Evolutionary conservation across 2,888 invertebrate genomes (phyloP), one percentile per base, ranked within the genome.

Genomic region (Nomada fucata): DNA sequence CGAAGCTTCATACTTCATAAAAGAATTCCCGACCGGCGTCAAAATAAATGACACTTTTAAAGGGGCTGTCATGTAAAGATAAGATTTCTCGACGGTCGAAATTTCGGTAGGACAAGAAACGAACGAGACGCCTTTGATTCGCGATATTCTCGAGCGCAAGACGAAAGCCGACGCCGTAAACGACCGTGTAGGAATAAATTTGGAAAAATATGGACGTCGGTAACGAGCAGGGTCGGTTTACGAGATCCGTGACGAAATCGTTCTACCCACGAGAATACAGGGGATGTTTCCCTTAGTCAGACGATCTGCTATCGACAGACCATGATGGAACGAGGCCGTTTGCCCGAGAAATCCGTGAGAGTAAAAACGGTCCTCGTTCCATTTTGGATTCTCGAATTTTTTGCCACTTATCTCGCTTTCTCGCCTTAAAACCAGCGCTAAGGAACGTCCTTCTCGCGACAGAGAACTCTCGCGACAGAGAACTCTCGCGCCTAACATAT

Each of bases 221-320:
- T 55, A 67, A 69, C 42, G 57, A 57, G 44, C 23, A 23, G 29
- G 4, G 0, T 73, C 53, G 57, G 78, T 78, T 64, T 72, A 57
- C 69, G 64, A 68, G 77, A 64, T 60, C 60, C 74, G 72, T 50
- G 80, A 72, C 59, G 76, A 53, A 76, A 73, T 84, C 59, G 75
- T 76, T 53, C 13, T n/a, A 10, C 20, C 1, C n/a, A 26, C 9
- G 60, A 63, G 70, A 50, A 74, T 79, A 80, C 75, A 64, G 47
- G 53, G 68, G 75, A 73, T 67, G 76, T 65, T 76, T 64, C 79
- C 76, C 73, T 76, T 78, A 64, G 64, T 76, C 70, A 42, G 76
- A 36, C 29, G 59, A 44, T 26, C 73, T 86, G 86, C 67, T 86
- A 86, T 86, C 86, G 86, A 82, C 86, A 87, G 86, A 86, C 61